phyloP scores from a whole-genome alignment of 2,797 vertebrate species.

The Sphenopsis melanotis region DNA sequence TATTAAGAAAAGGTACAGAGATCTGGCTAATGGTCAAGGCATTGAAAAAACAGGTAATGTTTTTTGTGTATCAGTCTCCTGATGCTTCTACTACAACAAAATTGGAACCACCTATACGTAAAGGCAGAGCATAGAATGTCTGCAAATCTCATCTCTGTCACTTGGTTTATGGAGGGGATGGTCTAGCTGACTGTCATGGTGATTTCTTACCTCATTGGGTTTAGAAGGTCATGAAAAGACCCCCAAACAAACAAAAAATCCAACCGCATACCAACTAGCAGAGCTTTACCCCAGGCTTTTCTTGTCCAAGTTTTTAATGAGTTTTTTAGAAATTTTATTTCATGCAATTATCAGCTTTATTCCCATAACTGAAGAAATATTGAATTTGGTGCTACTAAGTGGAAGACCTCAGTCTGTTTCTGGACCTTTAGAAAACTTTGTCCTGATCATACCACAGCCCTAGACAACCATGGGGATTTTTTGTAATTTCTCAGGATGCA shows the following conservation, averaged over 20 bases:
- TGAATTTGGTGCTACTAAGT: neutral
- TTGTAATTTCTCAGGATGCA: neutral
- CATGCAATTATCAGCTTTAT: neutral
- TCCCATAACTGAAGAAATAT: neutral
- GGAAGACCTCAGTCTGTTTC: neutral
- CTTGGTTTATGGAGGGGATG: neutral
- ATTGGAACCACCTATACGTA: neutral
- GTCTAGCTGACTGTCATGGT: neutral
- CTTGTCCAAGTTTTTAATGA: neutral
- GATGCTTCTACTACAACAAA: neutral
- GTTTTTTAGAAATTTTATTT: neutral
- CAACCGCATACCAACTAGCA: neutral
- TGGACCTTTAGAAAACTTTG: neutral
- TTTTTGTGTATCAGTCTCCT: neutral
- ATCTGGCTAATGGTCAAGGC: neutral
- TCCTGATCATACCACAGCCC: neutral
- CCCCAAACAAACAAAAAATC: neutral
- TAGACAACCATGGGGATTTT: neutral
- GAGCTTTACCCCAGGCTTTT: neutral
- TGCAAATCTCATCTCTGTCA: neutral
- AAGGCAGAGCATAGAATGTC: neutral
- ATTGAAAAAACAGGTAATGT: neutral
- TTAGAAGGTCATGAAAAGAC: neutral
- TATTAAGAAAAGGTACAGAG: neutral
- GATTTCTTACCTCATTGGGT: neutral